Conservation (phyloP, 2,888 invertebrate genomes). For the Mellilla xanthometata region DNA sequence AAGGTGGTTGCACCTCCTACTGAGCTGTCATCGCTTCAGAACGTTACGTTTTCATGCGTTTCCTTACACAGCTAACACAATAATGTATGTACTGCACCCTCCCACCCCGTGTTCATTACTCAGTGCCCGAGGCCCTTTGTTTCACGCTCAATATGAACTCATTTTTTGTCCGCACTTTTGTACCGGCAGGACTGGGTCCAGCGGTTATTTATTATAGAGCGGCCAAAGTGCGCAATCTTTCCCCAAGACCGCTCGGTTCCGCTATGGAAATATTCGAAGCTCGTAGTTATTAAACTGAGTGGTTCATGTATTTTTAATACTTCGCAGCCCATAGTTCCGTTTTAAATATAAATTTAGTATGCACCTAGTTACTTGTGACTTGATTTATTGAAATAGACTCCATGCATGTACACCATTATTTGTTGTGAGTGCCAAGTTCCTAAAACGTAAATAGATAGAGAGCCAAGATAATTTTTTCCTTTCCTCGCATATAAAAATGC, state of each 20-base stretch:
- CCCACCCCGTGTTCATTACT: slow-evolving; percentile 29
- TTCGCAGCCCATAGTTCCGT: too few species aligned
- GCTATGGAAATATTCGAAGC: slow-evolving; percentile 15
- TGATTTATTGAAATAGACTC: too few species aligned
- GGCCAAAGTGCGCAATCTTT: slow-evolving; percentile 27
- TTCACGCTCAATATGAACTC: slow-evolving; percentile 35
- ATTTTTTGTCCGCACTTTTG: slow-evolving; percentile 29
- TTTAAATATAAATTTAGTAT: too few species aligned
- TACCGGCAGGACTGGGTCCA: slow-evolving; percentile 27
- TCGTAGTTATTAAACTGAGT: slow-evolving; percentile 8
- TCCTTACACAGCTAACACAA: neutral
- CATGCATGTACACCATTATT: too few species aligned
- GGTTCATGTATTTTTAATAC: neutral
- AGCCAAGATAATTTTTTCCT: too few species aligned
- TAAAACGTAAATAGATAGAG: too few species aligned
- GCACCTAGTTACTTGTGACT: too few species aligned
- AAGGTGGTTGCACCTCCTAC: too few species aligned
- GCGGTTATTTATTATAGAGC: slow-evolving; percentile 32
- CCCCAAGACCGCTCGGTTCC: slow-evolving; percentile 3
- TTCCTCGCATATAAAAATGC: too few species aligned
- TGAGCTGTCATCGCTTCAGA: too few species aligned
- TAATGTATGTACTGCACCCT: neutral
- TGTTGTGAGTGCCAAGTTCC: too few species aligned
- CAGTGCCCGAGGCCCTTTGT: slow-evolving; percentile 30
- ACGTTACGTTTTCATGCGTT: too few species aligned